phyloP scores from a whole-genome alignment of 2,888 invertebrate species.

The Temnothorax rugatulus region DNA sequence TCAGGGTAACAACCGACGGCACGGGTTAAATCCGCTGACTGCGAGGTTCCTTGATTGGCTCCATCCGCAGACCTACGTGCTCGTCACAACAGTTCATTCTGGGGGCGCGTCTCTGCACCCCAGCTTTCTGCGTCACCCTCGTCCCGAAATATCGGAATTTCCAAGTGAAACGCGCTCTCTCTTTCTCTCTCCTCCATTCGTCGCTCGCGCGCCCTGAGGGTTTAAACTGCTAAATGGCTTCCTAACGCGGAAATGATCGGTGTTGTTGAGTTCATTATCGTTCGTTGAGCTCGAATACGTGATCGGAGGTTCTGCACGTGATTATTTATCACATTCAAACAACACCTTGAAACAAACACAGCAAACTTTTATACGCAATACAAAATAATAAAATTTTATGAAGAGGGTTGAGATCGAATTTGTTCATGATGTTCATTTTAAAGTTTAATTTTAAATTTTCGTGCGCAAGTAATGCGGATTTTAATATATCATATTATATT shows the following conservation, averaged over 20 bases:
- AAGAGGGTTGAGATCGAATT: neutral
- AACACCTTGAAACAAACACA: neutral
- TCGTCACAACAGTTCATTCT: constrained; percentile 85
- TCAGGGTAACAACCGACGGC: constrained; percentile 81
- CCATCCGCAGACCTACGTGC: constrained; percentile 86
- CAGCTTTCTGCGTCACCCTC: constrained; percentile 41
- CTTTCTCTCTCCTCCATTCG: constrained; percentile 35
- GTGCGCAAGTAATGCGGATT: constrained; percentile 11
- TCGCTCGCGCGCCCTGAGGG: constrained; percentile 34
- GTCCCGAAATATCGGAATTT: constrained; percentile 55
- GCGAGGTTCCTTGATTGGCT: constrained; percentile 85
- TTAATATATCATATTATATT: constrained; percentile 37
- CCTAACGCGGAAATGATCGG: constrained; percentile 51
- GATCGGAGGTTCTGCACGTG: neutral
- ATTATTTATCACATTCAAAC: constrained; percentile 25
- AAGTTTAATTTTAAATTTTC: constrained; percentile 33
- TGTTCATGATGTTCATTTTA: constrained; percentile 29
- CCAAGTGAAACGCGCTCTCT: constrained; percentile 42
- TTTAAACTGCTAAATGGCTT: constrained; percentile 52
- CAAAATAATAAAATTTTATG: constrained; percentile 36
- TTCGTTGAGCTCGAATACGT: constrained; percentile 1
- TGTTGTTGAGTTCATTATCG: constrained; percentile 52
- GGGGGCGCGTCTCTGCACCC: constrained; percentile 63
- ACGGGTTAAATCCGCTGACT: constrained; percentile 83
- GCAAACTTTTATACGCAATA: neutral